Evolutionary conservation across 2,888 invertebrate genomes (phyloP), one percentile per base, ranked within the genome.

Genomic region (Hyposoter dolosus): DNA sequence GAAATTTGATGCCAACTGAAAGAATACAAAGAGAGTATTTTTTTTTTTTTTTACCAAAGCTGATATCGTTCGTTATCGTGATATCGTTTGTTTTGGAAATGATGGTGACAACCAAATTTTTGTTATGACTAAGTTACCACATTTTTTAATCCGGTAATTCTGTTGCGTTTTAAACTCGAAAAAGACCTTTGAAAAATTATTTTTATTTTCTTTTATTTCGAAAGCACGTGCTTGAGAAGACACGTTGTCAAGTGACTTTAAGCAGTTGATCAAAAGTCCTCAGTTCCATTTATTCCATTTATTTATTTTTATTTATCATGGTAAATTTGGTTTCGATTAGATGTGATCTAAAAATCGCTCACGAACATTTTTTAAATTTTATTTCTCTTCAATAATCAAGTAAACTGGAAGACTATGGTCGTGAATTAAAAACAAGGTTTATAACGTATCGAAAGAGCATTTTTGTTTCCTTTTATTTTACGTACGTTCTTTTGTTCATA

Each of bases 161-260:
- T 53, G 19, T 6, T 53, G 9, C 53, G 53, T 28, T 9, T 23
- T 50, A 28, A 71, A 47, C 5, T 35, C 71, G 10, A 71, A 71
- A n/a, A 28, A 23, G 28, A 23, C 19, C 15, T 45, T 15, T 6
- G 47, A 69, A 19, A 15, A 74, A 63, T 84, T 85, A 82, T 72
- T 82, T 72, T 66, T 32, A 63, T 87, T 83, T 65, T 85, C 84
- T 7, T 81, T 79, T 28, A 79, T 17, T 53, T 53, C 6, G 53
- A 17, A 53, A 12, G 53, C 15, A 19, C 15, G 53, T 53, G 53
- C 53, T 53, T 53, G 19, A 53, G 53, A 53, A 53, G 19, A 53
- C 17, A 53, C n/a, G n/a, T n/a, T n/a, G n/a, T n/a, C n/a, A n/a
- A n/a, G n/a, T n/a, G n/a, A n/a, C n/a, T n/a, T n/a, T n/a, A n/a